Evolutionary conservation across 2,888 invertebrate genomes (phyloP), one percentile per base, ranked within the genome.

Genomic region (Heliconius erato): DNA sequence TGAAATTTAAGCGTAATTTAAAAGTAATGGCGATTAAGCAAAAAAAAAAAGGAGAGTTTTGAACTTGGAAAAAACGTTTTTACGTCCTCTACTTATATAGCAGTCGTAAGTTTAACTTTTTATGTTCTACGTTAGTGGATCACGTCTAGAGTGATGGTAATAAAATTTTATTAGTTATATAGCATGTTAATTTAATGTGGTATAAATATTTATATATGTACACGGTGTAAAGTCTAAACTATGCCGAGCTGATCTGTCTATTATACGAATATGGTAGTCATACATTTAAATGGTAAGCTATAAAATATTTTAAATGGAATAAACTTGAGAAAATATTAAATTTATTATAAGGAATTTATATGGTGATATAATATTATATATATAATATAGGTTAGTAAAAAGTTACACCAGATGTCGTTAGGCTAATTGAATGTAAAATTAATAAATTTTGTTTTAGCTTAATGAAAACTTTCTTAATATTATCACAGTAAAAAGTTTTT

Each of bases 11-110:
- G 40, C 23, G 69, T 77, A 77, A 81, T 81, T 84, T 82, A 80
- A 78, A 82, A 82, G 69, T 80, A 74, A 84, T 82, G 82, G 78
- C 78, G 78, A 80, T 84, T 77, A 68, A 82, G 80, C 74, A 72
- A 82, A 84, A 83, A 72, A 82, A 84, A 83, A 83, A 82, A 80
- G 32, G 32, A 49, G 68, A 54, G 32, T 74, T 74, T 44, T 32
- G 68, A 74, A 82, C 77, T 72, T 49, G 71, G 80, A 78, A 79
- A 80, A 84, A 84, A 79, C 79, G 49, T 71, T 69, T 59, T n/a
- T 26, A 79, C 79, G 35, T 74, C 74, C 44, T n/a, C 32, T n/a
- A 68, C 84, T 65, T 76, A 78, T 69, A 82, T 26, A 65, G 59
- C 63, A 44, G 74, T 54, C 72, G 65, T 74, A 59, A 67, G 16